These are phyloP conservation scores for Drosophila mimica DNA, from an alignment of 2,888 invertebrate genomes.

Conservation along the genomic window DNA sequence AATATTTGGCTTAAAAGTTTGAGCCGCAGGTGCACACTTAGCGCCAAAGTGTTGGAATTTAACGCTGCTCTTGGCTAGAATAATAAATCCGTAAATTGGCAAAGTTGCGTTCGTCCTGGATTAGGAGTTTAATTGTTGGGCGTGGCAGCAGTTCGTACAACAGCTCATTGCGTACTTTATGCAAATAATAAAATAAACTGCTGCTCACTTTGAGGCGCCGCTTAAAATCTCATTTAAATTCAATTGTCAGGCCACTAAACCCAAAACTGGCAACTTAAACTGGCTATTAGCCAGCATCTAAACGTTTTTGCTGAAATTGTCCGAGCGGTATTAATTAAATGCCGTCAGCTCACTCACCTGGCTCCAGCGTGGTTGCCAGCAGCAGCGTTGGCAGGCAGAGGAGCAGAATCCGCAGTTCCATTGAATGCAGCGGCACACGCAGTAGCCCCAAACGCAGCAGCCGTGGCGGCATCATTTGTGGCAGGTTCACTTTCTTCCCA, in stretches of 20 bases:
- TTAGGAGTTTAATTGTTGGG: constrained; percentile 47
- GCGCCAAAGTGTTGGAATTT: constrained; percentile 48
- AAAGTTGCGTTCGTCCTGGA: constrained; percentile 56
- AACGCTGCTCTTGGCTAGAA: constrained; percentile 51
- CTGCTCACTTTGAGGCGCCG: constrained; percentile 42
- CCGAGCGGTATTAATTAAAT: constrained; percentile 59
- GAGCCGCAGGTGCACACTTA: constrained; percentile 70
- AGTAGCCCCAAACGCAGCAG: constrained; percentile 65
- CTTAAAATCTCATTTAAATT: constrained; percentile 69
- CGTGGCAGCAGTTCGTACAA: constrained; percentile 7
- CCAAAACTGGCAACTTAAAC: constrained; percentile 10
- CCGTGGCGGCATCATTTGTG: constrained; percentile 80
- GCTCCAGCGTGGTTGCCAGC: constrained; percentile 85
- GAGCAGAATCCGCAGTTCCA: constrained; percentile 85
- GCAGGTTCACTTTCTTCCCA: constrained; percentile 12
- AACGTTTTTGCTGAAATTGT: constrained; percentile 29
- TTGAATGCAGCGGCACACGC: constrained; percentile 83
- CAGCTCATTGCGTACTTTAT: constrained; percentile 32
- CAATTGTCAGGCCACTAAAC: constrained; percentile 65
- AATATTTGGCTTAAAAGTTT: constrained; percentile 65
- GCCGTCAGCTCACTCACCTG: constrained; percentile 83
- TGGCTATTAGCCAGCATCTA: constrained; percentile 15
- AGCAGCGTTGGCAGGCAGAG: constrained; percentile 85
- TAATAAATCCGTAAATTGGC: constrained; percentile 80
- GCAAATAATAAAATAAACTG: constrained; percentile 72